Conservation (phyloP, 2,797 vertebrate species). For the Girardinus metallicus region DNA sequence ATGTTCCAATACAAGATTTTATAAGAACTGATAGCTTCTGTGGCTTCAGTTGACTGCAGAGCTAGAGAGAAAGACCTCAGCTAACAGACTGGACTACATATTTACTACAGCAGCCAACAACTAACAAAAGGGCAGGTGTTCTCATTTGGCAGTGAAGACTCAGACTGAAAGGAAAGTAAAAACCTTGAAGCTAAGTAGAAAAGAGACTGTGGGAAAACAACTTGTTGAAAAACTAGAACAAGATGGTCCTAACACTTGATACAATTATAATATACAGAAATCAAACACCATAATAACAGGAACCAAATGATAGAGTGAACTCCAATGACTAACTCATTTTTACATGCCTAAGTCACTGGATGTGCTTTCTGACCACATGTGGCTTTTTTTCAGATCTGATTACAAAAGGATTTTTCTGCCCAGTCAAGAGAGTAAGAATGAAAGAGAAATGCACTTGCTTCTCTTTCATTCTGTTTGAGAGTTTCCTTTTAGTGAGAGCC, state of each 20-base stretch:
- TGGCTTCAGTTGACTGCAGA: neutral
- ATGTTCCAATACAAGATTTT: neutral
- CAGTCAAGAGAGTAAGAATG: conserved; percentile 25
- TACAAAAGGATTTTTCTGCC: conserved; percentile 10
- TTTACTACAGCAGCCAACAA: neutral
- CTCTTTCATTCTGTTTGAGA: neutral
- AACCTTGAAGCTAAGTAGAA: neutral
- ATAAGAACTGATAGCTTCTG: neutral
- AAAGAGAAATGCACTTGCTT: conserved; percentile 27
- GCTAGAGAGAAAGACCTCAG: neutral
- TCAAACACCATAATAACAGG: neutral
- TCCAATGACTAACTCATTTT: neutral
- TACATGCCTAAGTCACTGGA: conserved; percentile 1
- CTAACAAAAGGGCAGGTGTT: neutral
- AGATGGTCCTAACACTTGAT: neutral
- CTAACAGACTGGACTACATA: neutral
- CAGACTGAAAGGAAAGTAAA: neutral
- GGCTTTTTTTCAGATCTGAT: conserved; percentile 29
- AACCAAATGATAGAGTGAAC: neutral
- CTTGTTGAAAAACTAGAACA: neutral
- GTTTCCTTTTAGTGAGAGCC: conserved; percentile 54
- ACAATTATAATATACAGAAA: conserved; percentile 2
- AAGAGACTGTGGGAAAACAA: neutral
- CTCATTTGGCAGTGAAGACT: neutral
- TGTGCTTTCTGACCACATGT: conserved; percentile 42